Evolutionary conservation across 1,140 invertebrate genomes (phyloP), one percentile per base, ranked within the genome.

Genomic region (Coenobita brevimanus): DNA sequence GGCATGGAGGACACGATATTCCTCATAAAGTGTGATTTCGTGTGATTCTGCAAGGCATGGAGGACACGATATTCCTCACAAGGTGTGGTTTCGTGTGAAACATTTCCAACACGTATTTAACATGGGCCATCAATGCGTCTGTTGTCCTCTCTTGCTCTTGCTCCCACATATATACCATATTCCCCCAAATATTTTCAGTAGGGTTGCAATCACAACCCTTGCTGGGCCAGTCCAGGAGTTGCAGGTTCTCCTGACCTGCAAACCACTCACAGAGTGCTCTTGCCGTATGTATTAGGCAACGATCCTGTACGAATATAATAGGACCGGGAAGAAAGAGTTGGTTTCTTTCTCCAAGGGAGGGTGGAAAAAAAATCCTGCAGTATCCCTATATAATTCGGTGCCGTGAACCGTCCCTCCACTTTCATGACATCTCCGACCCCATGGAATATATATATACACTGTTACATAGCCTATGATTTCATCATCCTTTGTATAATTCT

Each of bases 401-500:
- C 67, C 13, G 67, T 71, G 67, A 71, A 71, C 67, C 67, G 67
- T 71, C 67, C 67, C 67, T 71, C 67, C 67, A 71, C 30, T 71
- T 27, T 71, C 67, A 27, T 71, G 67, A 71, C 67, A 71, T 71
- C 10, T 71, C 67, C 67, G 67, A 71, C 67, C 67, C 67, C 67
- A 27, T 71, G 30, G 30, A 71, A 15, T n/a, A n/a, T n/a, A n/a
- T n/a, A n/a, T n/a, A n/a, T n/a, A n/a, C n/a, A n/a, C n/a, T n/a
- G n/a, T n/a, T n/a, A n/a, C n/a, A n/a, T n/a, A n/a, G n/a, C n/a
- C n/a, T n/a, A n/a, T n/a, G n/a, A n/a, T n/a, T n/a, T n/a, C n/a
- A n/a, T n/a, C n/a, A n/a, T n/a, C n/a, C n/a, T n/a, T n/a, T n/a
- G n/a, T n/a, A n/a, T n/a, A n/a, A n/a, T n/a, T n/a, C n/a, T n/a